Percentiles rank a stretch among this genome's conserved stretches.
Evolutionary conservation across 92 coral and sea anemone species (phyloP).

Genomic region (Zoanthus sociatus): DNA sequence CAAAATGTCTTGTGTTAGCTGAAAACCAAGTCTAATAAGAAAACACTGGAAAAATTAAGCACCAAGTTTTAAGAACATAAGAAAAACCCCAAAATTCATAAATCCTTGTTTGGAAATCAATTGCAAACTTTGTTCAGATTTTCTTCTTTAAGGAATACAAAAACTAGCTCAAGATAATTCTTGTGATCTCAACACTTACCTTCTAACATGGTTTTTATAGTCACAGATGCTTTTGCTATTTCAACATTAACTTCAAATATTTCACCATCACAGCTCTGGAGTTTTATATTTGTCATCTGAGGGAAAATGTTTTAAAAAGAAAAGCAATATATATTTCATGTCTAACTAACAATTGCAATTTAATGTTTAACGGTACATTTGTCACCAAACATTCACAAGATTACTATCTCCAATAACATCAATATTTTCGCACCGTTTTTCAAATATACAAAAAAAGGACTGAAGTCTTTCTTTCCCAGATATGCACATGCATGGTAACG

Average conservation of each 20-base stretch:
- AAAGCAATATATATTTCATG: neutral
- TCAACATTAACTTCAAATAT: conserved; percentile 99
- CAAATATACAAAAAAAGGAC: neutral
- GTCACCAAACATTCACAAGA: neutral
- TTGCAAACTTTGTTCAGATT: too few relatives aligned
- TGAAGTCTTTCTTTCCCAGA: neutral
- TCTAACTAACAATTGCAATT: neutral
- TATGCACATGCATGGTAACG: neutral
- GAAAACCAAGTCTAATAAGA: too few relatives aligned
- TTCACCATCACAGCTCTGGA: conserved; percentile 98
- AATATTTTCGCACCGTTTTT: neutral
- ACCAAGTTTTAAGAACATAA: too few relatives aligned
- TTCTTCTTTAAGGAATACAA: too few relatives aligned
- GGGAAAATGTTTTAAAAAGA: neutral
- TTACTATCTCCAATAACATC: too few relatives aligned
- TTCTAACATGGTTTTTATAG: conserved; percentile 98
- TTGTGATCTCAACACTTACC: conserved; percentile 61
- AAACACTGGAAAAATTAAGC: too few relatives aligned
- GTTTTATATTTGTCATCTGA: conserved; percentile 90
- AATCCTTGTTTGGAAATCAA: too few relatives aligned
- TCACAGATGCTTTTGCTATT: conserved; percentile 97
- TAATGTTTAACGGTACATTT: neutral
- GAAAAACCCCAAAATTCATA: too few relatives aligned
- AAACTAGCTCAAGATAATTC: too few relatives aligned
- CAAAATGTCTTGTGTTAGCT: too few relatives aligned